Percentiles rank a stretch among this genome's conserved stretches.
Conservation (phyloP, 1,140 invertebrate genomes). For the Pygmarrhopalites habei region DNA sequence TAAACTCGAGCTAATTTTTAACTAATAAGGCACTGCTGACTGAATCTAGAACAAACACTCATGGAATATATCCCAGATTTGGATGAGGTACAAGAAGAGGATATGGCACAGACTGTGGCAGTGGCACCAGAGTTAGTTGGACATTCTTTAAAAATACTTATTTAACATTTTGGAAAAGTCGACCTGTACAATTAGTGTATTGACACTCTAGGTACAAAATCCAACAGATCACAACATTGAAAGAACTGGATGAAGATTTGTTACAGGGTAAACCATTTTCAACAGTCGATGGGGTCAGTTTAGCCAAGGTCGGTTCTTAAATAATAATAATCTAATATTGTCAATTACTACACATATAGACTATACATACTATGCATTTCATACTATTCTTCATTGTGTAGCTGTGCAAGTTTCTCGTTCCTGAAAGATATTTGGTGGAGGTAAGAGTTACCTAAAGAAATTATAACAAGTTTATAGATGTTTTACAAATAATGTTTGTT, state of each 20-base stretch:
- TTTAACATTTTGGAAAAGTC: constrained; percentile 3
- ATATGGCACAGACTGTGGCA: constrained; percentile 29
- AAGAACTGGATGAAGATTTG: constrained; percentile 35
- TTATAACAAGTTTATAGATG: not conserved
- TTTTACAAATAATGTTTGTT: not conserved
- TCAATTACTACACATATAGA: too few relatives aligned
- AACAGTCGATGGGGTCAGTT: constrained; percentile 28
- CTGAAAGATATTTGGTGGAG: constrained; percentile 31
- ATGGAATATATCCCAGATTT: constrained; percentile 34
- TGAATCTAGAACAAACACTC: constrained; percentile 16
- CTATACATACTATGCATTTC: too few relatives aligned
- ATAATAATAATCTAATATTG: too few relatives aligned
- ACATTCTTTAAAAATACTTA: not conserved
- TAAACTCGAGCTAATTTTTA: too few relatives aligned
- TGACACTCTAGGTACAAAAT: constrained; percentile 27
- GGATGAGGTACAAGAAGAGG: constrained; percentile 36
- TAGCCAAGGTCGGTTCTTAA: too few relatives aligned
- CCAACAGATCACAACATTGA: constrained; percentile 32
- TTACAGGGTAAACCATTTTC: constrained; percentile 31
- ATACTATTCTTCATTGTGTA: too few relatives aligned
- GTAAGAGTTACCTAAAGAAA: not conserved
- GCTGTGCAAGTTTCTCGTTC: constrained; percentile 30
- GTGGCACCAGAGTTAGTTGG: constrained; percentile 30
- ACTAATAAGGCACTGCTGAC: too few relatives aligned
- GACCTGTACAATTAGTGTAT: constrained; percentile 1